These are phyloP conservation scores for Thunnus maccoyii DNA, from an alignment of 2,113 vertebrate genomes.

Conservation along the genomic window DNA sequence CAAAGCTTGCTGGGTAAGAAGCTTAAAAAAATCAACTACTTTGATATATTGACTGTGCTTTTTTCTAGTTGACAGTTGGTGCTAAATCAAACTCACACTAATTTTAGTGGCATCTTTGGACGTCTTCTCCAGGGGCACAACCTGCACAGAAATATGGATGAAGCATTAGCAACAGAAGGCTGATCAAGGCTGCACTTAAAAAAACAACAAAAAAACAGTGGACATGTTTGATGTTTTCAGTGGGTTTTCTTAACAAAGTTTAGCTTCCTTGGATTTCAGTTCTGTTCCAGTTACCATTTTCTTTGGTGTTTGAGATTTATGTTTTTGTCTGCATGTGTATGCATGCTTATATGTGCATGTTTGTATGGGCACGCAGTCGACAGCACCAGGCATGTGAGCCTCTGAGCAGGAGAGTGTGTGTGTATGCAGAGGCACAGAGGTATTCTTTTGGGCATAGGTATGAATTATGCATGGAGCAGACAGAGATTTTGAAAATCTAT, in stretches of 20 bases:
- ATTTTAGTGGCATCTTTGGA: constrained; percentile 95
- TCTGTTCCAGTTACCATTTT: constrained; percentile 1
- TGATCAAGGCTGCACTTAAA: constrained; percentile 1
- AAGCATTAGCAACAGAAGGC: constrained; percentile 36
- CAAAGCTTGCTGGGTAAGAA: background rate
- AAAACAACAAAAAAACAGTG: background rate
- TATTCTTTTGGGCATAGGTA: constrained; percentile 73
- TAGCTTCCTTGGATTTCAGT: background rate
- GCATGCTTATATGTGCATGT: constrained; percentile 9
- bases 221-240: constrained; percentile 23
- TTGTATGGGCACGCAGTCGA: constrained; percentile 5
- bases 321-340: background rate
- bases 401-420: constrained; percentile 35
- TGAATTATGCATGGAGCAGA: constrained; percentile 80
- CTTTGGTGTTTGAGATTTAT: constrained; percentile 13
- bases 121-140: constrained; percentile 87
- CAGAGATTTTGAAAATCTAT: constrained; percentile 77
- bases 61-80: constrained; percentile 4
- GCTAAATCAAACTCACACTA: constrained; percentile 89
- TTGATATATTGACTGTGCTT: constrained; percentile 17
- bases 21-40: background rate
- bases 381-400: constrained; percentile 18
- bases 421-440: constrained; percentile 58
- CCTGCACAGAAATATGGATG: constrained; percentile 79
- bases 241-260: background rate